phyloP scores from a whole-genome alignment of 2,113 vertebrate species.

The Syngnathus scovelli region DNA sequence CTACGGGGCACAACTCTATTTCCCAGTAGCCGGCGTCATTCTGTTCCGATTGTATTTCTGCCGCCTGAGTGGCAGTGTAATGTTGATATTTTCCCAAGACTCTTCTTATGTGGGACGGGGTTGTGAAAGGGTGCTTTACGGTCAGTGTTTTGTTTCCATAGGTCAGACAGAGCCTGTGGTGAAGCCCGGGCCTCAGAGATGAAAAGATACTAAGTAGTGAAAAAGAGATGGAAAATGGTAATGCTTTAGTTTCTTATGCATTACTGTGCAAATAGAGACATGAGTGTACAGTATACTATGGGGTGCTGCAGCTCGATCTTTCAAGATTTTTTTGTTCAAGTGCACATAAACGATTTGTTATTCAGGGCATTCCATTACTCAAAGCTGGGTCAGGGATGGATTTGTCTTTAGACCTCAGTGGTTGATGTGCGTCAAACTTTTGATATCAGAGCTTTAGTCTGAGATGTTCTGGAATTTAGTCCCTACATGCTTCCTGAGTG shows the following conservation, averaged over 20 bases:
- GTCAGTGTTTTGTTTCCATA: conserved; percentile 67
- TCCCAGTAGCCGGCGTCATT: conserved; percentile 37
- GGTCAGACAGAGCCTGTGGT: conserved; percentile 65
- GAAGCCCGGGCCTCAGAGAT: conserved; percentile 56
- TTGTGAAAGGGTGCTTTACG: conserved; percentile 67
- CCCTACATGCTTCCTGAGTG: no score
- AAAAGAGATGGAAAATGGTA: background rate
- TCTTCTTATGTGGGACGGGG: conserved; percentile 53
- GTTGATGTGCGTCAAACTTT: no score
- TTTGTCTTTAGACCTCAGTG: no score
- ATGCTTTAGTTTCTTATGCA: background rate
- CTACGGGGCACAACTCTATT: conserved; percentile 47
- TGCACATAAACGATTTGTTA: background rate
- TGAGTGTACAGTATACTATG: background rate
- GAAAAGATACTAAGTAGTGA: conserved; percentile 42
- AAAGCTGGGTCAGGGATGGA: background rate
- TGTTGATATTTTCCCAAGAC: conserved; percentile 66
- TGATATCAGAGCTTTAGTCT: no score
- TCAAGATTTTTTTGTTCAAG: background rate
- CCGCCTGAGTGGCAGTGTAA: conserved; percentile 47
- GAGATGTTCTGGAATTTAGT: background rate
- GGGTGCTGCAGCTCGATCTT: background rate
- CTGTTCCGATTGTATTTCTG: conserved; percentile 51
- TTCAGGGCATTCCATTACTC: background rate
- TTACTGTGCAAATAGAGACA: background rate